These are phyloP conservation scores for Paralinhomoeus sp. DNA, from an alignment of 2,888 invertebrate genomes.

Conservation along the genomic window DNA sequence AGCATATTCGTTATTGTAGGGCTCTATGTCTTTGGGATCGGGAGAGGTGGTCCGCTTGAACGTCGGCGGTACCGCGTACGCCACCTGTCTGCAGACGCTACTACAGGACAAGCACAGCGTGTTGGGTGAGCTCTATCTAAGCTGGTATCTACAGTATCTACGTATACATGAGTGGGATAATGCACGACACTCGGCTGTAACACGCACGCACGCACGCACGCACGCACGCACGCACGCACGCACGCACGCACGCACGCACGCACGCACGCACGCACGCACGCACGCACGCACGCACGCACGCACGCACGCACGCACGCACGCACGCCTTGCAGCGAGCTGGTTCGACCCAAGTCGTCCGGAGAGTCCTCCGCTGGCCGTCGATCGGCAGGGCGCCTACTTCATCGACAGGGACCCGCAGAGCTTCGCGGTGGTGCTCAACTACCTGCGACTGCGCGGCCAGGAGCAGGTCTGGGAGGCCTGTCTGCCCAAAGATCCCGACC, in stretches of 20 bases:
- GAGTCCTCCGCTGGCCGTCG: constrained; percentile 11
- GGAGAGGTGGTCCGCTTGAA: constrained; percentile 15
- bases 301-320: too few species aligned
- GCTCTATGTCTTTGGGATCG: constrained; percentile 1
- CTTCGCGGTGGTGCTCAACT: constrained; percentile 20
- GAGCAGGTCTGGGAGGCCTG: constrained; percentile 6
- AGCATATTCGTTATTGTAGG: too few species aligned
- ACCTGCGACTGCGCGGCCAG: constrained; percentile 14
- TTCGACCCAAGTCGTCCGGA: constrained; percentile 15
- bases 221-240: too few species aligned
- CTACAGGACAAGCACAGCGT: constrained; percentile 4
- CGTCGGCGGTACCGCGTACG: constrained; percentile 15
- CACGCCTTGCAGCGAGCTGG: constrained; percentile 10
- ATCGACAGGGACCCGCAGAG: constrained; percentile 20
- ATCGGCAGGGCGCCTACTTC: constrained; percentile 17
- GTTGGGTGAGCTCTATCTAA: not conserved
- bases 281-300: too few species aligned
- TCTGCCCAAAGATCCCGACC: constrained; percentile 4
- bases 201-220: too few species aligned
- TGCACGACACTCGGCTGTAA: too few species aligned
- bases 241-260: too few species aligned
- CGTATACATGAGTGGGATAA: too few species aligned
- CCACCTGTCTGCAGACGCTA: constrained; percentile 10
- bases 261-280: too few species aligned
- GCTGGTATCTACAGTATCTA: not conserved